Conservation (phyloP, 2,797 vertebrate genomes). For the Enteromius radiatus region DNA sequence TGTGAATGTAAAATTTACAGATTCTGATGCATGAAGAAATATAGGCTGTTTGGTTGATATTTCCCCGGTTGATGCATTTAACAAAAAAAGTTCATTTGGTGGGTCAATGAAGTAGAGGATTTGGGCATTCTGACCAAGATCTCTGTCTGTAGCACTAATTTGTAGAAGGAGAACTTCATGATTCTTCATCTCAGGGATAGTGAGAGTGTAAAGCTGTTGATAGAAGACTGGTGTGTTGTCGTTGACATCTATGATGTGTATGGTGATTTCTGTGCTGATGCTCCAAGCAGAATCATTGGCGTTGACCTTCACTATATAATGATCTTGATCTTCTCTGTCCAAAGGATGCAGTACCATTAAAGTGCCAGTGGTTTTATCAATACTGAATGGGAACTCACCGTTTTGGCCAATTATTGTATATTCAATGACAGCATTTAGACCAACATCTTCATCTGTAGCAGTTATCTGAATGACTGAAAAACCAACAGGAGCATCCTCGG, state of each 20-base stretch:
- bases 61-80: slow-evolving; percentile 73
- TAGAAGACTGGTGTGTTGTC: slow-evolving; percentile 78
- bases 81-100: slow-evolving; percentile 73
- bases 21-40: slow-evolving; percentile 54
- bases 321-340: slow-evolving; percentile 76
- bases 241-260: slow-evolving; percentile 75
- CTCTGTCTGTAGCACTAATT: slow-evolving; percentile 74
- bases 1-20: slow-evolving; percentile 66
- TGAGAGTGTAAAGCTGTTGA: slow-evolving; percentile 61
- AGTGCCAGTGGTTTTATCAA: slow-evolving; percentile 70
- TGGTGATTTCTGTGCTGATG: slow-evolving; percentile 76
- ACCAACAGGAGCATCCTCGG: slow-evolving; percentile 74
- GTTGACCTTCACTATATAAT: slow-evolving; percentile 74
- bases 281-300: slow-evolving; percentile 83
- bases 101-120: slow-evolving; percentile 76
- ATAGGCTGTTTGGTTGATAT: slow-evolving; percentile 74
- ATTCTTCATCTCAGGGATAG: slow-evolving; percentile 69
- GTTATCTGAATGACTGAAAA: slow-evolving; percentile 70
- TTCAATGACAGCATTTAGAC: slow-evolving; percentile 69
- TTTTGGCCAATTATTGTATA: slow-evolving; percentile 71
- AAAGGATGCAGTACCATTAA: slow-evolving; percentile 68
- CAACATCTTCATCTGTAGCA: slow-evolving; percentile 74
- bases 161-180: slow-evolving; percentile 69
- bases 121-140: slow-evolving; percentile 71
- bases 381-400: slow-evolving; percentile 69